Base-by-base conservation (phyloP, 2,797 vertebrate species). In the Lacerta agilis region DNA sequence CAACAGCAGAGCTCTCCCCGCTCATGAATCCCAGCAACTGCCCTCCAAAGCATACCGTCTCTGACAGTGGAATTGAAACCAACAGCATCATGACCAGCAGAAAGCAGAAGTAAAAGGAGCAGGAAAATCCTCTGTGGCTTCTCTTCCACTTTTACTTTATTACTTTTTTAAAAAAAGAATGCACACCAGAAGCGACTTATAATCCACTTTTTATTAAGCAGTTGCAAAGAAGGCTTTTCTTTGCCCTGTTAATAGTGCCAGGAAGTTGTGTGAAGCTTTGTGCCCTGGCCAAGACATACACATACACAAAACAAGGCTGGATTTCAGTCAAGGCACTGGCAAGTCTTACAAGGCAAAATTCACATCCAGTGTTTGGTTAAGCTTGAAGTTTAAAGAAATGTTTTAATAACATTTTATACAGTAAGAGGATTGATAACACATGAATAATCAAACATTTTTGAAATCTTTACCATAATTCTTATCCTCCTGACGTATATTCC, bases 131-230 rank as follows among this genome's bases (percentile, higher is more conserved):
- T 64, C 5, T 64, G 58, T 6, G 0, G 20, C 61, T 64, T 64
- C 61, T 23, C 61, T 18, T 64, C 20, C 20, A 64, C 61, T 23
- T 64, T 64, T 64, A 64, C 20, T 23, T 33, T 20, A 7, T 10
- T 17, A 13, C 71, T 15, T 5, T 27, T 3, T 5, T 33, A 6
- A 3, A 27, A 25, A 29, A 20, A 4, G 6, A 33, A 20, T 58
- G 27, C 0, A 0, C 0, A 13, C 72, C 36, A 61, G 38, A 58
- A 23, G 3, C 4, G 11, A 79, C 33, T 64, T 36, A 33, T 18
- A 79, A 88, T 72, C 55, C 1, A 61, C 25, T 64, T 73, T 85
- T 88, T 85, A 73, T 80, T 79, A 64, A 83, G 7, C 29, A 5
- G 64, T 29, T 64, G 72, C n/a, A 36, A 61, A n/a, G 55, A 25